Evolutionary conservation across 2,113 vertebrate genomes (phyloP).

Genomic region (Scolopax mira): DNA sequence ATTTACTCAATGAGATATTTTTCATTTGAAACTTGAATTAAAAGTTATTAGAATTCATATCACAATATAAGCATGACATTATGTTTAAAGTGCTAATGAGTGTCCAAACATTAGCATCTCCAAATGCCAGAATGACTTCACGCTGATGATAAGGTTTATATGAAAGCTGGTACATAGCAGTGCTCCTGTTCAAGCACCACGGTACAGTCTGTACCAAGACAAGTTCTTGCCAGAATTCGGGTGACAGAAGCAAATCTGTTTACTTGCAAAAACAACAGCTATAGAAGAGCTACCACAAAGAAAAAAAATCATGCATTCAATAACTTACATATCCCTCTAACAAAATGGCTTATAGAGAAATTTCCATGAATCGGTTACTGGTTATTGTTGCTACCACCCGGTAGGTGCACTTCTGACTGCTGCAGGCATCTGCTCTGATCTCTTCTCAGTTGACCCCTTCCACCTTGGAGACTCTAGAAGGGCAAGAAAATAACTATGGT

Average conservation of each 20-base stretch:
- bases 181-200: conserved; percentile 20
- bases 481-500: neutral
- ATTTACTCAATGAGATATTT: neutral
- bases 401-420: conserved; percentile 65
- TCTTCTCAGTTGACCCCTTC: conserved; percentile 62
- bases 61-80: neutral
- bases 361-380: neutral
- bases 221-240: conserved; percentile 73
- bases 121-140: conserved; percentile 77
- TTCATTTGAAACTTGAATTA: neutral
- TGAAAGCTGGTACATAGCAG: conserved; percentile 81
- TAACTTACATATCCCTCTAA: neutral
- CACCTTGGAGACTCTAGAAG: conserved; percentile 46
- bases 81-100: neutral
- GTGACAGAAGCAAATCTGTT: conserved; percentile 85
- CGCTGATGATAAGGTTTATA: conserved; percentile 70
- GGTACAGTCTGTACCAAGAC: conserved; percentile 79
- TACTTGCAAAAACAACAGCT: conserved; percentile 81
- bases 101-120: conserved; percentile 35
- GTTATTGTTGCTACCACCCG: neutral
- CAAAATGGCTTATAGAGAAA: neutral
- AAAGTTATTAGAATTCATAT: neutral
- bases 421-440: conserved; percentile 69
- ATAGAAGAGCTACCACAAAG: conserved; percentile 23
- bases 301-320: neutral